Evolutionary conservation across 2,888 invertebrate species (phyloP).

Genomic region (Coenonympha glycerion): DNA sequence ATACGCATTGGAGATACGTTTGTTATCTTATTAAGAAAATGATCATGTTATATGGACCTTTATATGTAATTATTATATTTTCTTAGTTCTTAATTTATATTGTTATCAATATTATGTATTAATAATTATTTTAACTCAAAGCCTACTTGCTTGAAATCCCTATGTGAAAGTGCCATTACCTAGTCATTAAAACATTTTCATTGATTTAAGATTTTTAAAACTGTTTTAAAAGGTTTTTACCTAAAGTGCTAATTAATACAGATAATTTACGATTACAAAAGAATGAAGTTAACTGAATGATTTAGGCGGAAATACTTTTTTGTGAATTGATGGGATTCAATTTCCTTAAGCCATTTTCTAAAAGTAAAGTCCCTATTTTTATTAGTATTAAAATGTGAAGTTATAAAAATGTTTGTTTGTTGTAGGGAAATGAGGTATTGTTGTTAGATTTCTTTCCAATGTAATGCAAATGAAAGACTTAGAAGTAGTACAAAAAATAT

Average conservation of each 20-base stretch:
- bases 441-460: conserved; percentile 12
- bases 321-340: too few species aligned
- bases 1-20: background rate
- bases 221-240: too few species aligned
- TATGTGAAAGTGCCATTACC: background rate
- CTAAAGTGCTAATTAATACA: too few species aligned
- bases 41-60: background rate
- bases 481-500: conserved; percentile 27
- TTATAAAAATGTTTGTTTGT: conserved; percentile 11
- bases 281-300: too few species aligned
- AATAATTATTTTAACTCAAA: background rate
- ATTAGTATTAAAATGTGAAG: too few species aligned
- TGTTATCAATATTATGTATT: background rate
- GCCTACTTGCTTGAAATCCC: background rate
- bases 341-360: too few species aligned
- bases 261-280: too few species aligned
- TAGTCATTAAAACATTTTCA: background rate
- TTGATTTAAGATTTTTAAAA: too few species aligned
- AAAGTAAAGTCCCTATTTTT: background rate
- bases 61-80: background rate
- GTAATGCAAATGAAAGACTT: conserved; percentile 25
- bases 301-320: too few species aligned
- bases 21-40: background rate
- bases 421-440: conserved; percentile 10
- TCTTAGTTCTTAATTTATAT: background rate